Evolutionary conservation across 2,113 vertebrate species (phyloP).

Genomic region (Tricholaema leucomelas): DNA sequence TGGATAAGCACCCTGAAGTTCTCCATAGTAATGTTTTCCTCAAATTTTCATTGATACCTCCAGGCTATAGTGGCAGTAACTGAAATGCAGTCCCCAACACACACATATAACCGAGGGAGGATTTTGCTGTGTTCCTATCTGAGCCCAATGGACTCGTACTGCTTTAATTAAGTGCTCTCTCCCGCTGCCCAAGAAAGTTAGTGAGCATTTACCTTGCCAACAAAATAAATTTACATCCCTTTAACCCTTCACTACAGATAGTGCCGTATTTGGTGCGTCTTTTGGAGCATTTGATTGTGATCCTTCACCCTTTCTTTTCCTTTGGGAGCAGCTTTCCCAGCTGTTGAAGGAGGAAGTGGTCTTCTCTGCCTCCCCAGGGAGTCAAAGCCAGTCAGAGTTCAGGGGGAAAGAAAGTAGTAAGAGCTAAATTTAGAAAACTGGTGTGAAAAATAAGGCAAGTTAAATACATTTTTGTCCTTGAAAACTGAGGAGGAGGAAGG

Average conservation of each 20-base stretch:
- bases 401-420: constrained; percentile 59
- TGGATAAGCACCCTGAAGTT: background rate
- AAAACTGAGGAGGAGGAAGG: constrained; percentile 30
- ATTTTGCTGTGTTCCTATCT: background rate
- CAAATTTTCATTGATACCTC: background rate
- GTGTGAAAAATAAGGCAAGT: constrained; percentile 60
- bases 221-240: background rate
- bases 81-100: background rate
- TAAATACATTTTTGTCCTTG: constrained; percentile 34
- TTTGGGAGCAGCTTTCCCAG: constrained; percentile 64
- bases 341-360: constrained; percentile 64
- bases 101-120: background rate
- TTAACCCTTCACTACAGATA: background rate
- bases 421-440: constrained; percentile 57
- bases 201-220: background rate
- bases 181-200: background rate
- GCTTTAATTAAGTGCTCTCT: background rate
- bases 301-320: constrained; percentile 40
- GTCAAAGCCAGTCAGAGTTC: constrained; percentile 51
- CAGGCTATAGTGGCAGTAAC: background rate
- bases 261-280: constrained; percentile 9
- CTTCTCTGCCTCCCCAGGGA: constrained; percentile 38
- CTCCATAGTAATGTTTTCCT: background rate
- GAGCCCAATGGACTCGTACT: background rate
- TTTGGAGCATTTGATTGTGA: constrained; percentile 22